These are phyloP conservation scores for Xenopus laevis DNA, from an alignment of 2,113 vertebrate genomes.

Conservation along the genomic window DNA sequence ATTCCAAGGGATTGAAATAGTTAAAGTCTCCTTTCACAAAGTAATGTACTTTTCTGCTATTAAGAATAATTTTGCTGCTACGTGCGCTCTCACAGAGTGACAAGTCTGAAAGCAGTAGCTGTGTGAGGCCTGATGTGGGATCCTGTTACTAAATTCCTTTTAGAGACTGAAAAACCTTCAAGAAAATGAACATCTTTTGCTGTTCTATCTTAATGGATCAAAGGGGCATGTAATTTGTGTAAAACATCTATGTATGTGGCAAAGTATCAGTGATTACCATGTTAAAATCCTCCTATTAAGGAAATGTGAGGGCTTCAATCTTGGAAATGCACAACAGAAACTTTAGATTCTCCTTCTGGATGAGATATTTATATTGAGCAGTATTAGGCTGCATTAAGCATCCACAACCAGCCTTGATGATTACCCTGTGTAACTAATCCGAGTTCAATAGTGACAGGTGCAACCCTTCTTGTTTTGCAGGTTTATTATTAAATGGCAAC, in stretches of 20 bases:
- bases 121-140: constrained; percentile 46
- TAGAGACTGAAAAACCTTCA: constrained; percentile 50
- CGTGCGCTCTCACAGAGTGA: constrained; percentile 43
- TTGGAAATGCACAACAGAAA: constrained; percentile 45
- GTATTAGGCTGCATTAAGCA: constrained; percentile 50
- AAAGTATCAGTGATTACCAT: constrained; percentile 17
- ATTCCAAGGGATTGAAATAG: constrained; percentile 48
- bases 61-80: constrained; percentile 57
- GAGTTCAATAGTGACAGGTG: constrained; percentile 53
- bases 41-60: constrained; percentile 48
- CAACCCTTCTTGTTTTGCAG: constrained; percentile 50
- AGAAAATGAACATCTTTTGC: constrained; percentile 49
- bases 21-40: constrained; percentile 58
- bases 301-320: constrained; percentile 37
- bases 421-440: constrained; percentile 49
- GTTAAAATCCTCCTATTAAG: constrained; percentile 42
- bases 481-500: constrained; percentile 41
- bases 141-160: constrained; percentile 57
- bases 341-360: constrained; percentile 47
- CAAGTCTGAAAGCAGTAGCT: constrained; percentile 44
- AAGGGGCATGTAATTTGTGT: constrained; percentile 46
- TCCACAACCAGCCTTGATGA: constrained; percentile 46
- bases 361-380: constrained; percentile 40
- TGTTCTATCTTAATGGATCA: constrained; percentile 50
- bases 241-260: constrained; percentile 43